A percentile compares a stretch with the other conserved stretches of the same genome.
phyloP scores from a whole-genome alignment of 2,797 vertebrate species.

The Phrynocephalus forsythii region DNA sequence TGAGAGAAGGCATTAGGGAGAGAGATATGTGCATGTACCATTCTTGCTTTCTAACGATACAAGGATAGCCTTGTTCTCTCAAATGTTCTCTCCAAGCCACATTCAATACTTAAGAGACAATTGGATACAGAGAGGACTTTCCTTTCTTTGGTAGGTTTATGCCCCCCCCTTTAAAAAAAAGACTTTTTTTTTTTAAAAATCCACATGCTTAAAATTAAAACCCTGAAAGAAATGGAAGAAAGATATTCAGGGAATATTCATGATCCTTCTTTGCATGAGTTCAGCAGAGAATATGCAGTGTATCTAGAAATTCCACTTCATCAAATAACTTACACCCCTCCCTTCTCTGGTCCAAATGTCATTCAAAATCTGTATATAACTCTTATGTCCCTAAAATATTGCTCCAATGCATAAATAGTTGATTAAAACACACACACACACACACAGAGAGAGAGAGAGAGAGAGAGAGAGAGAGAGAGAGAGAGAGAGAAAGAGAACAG shows the following conservation, averaged over 20 bases:
- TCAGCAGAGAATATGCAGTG: too few relatives aligned
- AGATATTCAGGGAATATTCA: neutral
- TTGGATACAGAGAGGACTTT: conserved; percentile 24
- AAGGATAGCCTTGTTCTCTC: conserved; percentile 57
- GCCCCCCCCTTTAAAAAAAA: neutral
- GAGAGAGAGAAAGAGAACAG: too few relatives aligned
- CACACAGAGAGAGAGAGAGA: too few relatives aligned
- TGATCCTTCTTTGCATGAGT: neutral
- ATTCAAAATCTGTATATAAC: too few relatives aligned
- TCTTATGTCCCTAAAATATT: too few relatives aligned
- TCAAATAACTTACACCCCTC: too few relatives aligned
- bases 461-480: too few relatives aligned
- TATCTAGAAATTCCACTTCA: too few relatives aligned
- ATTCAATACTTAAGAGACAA: conserved; percentile 42
- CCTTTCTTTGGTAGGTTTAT: neutral
- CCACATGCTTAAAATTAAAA: neutral
- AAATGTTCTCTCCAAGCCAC: conserved; percentile 57
- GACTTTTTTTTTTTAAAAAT: neutral
- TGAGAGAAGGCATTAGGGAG: neutral
- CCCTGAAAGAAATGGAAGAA: neutral
- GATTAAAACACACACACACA: too few relatives aligned
- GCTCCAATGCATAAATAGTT: too few relatives aligned
- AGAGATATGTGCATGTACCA: conserved; percentile 54
- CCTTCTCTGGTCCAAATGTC: too few relatives aligned
- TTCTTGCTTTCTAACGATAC: conserved; percentile 40